Conservation (phyloP, 1,140 invertebrate species). For the Ceratoteleas bidentatus region DNA sequence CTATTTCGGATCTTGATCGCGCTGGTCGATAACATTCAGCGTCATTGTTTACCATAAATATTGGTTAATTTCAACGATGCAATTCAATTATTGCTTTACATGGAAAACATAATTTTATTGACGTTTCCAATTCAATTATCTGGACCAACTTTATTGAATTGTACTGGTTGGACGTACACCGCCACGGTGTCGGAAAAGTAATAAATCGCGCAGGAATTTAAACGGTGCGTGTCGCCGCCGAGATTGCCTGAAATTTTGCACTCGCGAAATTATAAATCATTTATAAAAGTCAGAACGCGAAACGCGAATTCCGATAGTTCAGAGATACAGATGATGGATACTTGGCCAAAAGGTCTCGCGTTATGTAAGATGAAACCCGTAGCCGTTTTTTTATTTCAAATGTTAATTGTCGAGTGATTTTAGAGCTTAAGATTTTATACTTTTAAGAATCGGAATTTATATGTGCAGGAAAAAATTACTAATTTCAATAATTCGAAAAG, state of each 20-base stretch:
- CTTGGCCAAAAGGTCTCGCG: slow-evolving; percentile 34
- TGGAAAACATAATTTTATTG: slow-evolving; percentile 59
- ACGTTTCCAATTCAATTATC: slow-evolving; percentile 57
- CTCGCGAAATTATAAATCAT: slow-evolving; percentile 48
- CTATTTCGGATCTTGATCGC: slow-evolving; percentile 64
- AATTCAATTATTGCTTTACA: slow-evolving; percentile 65
- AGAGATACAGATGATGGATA: slow-evolving; percentile 39
- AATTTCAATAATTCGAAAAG: no score
- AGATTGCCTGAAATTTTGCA: slow-evolving; percentile 20
- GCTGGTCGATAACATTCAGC: slow-evolving; percentile 58
- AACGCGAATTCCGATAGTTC: slow-evolving; percentile 32
- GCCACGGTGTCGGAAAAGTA: slow-evolving; percentile 16
- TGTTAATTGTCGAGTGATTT: slow-evolving; percentile 24
- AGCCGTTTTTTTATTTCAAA: slow-evolving; percentile 14
- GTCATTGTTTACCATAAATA: slow-evolving; percentile 65
- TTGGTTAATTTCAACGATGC: slow-evolving; percentile 62
- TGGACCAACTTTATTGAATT: slow-evolving; percentile 40
- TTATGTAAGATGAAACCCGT: slow-evolving; percentile 28
- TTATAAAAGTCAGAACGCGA: slow-evolving; percentile 28
- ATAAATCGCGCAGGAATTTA: slow-evolving; percentile 11
- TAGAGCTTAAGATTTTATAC: background rate
- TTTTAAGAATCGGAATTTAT: no score
- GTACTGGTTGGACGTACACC: slow-evolving; percentile 35
- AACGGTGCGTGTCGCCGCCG: slow-evolving; percentile 18
- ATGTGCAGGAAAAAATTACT: no score